Base-by-base conservation (phyloP, 1,140 invertebrate species). In the Zaprionus ghesquierei region DNA sequence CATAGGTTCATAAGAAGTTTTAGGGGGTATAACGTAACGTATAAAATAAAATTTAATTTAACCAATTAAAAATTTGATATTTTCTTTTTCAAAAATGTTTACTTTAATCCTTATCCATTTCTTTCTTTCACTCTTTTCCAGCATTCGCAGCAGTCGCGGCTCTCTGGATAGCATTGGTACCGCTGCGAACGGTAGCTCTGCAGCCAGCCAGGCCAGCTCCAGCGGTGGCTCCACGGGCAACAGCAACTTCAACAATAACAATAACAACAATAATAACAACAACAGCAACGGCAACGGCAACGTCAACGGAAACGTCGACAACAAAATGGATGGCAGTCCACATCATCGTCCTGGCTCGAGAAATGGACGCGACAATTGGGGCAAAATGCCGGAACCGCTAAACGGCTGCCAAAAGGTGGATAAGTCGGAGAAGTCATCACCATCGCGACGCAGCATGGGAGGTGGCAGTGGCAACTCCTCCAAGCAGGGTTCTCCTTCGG, bases 401-500 rank as follows among this genome's bases (percentile, higher is more conserved):
- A 92, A 92, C 55, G 91, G 91, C 2, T 41, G 35, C 1, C 89
- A 91, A 18, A 91, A 91, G 60, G 44, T 33, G 35, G 89, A 90
- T 12, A 90, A 91, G 23, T 77, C 89, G 15, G 87, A 90, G 54
- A 91, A 91, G 56, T 90, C 85, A 10, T 91, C 90, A 15, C 87
- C 90, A n/a, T 91, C 90, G 22, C 80, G 89, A 13, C 79, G 90
- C 35, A 91, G 77, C 60, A 64, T 91, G 75, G 68, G 81, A 66
- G 71, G 86, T 79, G 79, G 62, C 13, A 89, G 81, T 64, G 93
- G 93, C 41, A 92, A 90, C 22, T 93, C 93, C 50, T 92, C 93
- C n/a, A 91, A 90, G 53, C 89, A 90, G 66, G 91, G 92, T 53
- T 91, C 92, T 18, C 92, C 94, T 10, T 93, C 93, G 38, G 93